Evolutionary conservation across 2,113 vertebrate species (phyloP).

Genomic region (Athene cunicularia): DNA sequence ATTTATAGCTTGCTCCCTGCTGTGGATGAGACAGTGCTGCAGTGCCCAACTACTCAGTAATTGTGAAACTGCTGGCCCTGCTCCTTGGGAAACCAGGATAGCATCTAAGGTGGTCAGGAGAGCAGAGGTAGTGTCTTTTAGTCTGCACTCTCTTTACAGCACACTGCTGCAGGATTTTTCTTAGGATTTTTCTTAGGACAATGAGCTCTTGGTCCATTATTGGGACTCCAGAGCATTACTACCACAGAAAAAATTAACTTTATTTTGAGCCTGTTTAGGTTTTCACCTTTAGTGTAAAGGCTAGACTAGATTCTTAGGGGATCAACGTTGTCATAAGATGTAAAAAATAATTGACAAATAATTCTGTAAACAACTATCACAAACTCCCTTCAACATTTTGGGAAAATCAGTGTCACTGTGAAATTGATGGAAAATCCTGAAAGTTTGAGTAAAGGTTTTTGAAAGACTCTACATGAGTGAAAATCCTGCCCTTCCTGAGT

Average conservation of each 20-base stretch:
- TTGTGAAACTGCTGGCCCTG: background rate
- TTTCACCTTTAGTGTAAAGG: background rate
- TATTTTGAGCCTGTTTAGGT: background rate
- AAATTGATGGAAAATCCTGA: background rate
- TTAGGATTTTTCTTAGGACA: background rate
- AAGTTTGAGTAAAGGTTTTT: background rate
- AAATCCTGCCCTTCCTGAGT: background rate
- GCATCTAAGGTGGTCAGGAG: background rate
- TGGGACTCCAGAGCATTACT: background rate
- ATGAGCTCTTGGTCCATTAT: background rate
- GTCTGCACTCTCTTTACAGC: background rate
- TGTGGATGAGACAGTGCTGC: background rate
- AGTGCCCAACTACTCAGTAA: background rate
- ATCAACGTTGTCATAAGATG: background rate
- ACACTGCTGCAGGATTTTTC: background rate
- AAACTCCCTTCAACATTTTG: background rate
- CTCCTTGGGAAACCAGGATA: background rate
- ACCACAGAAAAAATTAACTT: background rate
- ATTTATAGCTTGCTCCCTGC: slow-evolving; percentile 7
- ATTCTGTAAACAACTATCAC: background rate
- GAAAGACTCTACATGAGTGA: background rate
- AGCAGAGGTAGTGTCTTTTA: background rate
- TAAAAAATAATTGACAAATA: background rate
- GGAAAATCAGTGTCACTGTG: background rate
- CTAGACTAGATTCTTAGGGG: background rate